Evolutionary conservation across 2,888 invertebrate genomes (phyloP).

Genomic region (Caenorhabditis angaria): DNA sequence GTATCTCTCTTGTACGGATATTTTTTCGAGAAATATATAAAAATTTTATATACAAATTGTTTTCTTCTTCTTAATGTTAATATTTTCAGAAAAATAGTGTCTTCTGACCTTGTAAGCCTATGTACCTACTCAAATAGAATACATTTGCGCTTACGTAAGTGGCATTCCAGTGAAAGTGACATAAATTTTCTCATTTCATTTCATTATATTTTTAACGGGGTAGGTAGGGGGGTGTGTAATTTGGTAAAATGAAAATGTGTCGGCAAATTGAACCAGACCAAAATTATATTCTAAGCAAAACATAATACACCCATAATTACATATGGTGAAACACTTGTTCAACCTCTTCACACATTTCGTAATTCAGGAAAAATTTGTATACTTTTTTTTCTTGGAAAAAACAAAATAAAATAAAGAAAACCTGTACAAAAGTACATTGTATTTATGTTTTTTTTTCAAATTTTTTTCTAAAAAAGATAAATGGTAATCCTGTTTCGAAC

Average conservation of each 20-base stretch:
- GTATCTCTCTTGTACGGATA: conserved; percentile 40
- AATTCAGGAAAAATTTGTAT: background rate
- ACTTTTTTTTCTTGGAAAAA: background rate
- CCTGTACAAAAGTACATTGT: no score
- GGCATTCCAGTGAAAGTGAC: conserved; percentile 4
- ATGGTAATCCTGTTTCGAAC: conserved; percentile 3
- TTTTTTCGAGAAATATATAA: conserved; percentile 34
- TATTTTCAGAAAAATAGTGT: background rate
- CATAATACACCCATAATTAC: conserved; percentile 2
- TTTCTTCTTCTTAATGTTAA: background rate
- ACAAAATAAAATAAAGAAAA: background rate
- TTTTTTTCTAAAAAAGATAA: background rate
- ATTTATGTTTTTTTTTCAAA: no score
- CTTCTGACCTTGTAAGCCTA: background rate
- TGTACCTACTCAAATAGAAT: background rate
- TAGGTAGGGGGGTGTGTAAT: no score
- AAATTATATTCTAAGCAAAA: background rate
- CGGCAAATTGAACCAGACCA: conserved; percentile 2
- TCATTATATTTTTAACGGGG: background rate
- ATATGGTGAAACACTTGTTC: conserved; percentile 6
- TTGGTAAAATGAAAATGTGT: background rate
- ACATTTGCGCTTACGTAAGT: background rate
- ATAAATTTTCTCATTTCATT: background rate
- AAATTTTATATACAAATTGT: conserved; percentile 6
- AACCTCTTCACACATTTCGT: background rate